phyloP scores from a whole-genome alignment of 2,113 vertebrate species.

The Rhineura floridana region DNA sequence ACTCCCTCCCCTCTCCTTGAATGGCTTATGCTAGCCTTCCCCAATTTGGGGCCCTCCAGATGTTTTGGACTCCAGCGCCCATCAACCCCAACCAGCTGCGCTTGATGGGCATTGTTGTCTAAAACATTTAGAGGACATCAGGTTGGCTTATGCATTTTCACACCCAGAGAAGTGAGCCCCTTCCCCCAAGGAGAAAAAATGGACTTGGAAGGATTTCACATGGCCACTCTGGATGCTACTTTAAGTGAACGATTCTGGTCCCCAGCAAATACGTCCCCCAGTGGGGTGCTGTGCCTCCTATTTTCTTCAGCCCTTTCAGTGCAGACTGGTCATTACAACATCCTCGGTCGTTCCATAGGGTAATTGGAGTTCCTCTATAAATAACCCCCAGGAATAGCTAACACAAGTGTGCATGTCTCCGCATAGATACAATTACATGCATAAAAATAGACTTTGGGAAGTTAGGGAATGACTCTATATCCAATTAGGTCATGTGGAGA shows the following conservation, averaged over 20 bases:
- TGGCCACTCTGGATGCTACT: background rate
- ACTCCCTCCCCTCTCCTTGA: too few species aligned
- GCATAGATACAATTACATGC: slow-evolving; percentile 17
- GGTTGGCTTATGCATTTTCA: too few species aligned
- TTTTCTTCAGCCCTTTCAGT: accelerated
- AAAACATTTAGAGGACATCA: too few species aligned
- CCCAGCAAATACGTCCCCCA: accelerated
- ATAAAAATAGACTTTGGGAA: slow-evolving; percentile 26
- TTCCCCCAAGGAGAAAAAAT: too few species aligned
- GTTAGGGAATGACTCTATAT: background rate
- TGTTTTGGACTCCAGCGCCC: too few species aligned
- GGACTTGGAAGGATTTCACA: background rate
- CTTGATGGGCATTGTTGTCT: too few species aligned
- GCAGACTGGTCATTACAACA: background rate
- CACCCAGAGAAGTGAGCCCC: too few species aligned
- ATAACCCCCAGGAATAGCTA: slow-evolving; percentile 12
- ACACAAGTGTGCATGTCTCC: background rate
- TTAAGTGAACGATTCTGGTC: background rate
- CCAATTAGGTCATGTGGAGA: background rate
- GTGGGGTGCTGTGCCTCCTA: accelerated
- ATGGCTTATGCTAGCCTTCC: background rate
- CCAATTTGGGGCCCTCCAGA: too few species aligned
- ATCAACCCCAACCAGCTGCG: too few species aligned
- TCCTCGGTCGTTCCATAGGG: background rate
- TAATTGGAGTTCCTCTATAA: slow-evolving; percentile 38